These are phyloP conservation scores for Melanotaenia trifasciata DNA, from an alignment of 2,797 vertebrate species.

Conservation along the genomic window DNA sequence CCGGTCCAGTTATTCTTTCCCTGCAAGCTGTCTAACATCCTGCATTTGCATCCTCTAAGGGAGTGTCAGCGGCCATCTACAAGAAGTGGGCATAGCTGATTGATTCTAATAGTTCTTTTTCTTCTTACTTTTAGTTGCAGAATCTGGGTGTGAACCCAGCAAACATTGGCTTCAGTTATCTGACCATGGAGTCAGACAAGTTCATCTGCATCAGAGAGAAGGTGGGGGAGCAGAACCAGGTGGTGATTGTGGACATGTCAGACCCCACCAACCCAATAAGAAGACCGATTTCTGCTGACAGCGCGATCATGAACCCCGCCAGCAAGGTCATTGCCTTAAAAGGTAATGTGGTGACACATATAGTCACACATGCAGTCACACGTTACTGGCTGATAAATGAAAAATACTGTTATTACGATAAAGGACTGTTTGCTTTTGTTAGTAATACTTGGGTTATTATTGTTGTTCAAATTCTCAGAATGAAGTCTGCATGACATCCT, in stretches of 20 bases:
- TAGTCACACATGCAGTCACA: constrained; percentile 1
- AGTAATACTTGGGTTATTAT: constrained; percentile 20
- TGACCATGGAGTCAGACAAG: constrained; percentile 96
- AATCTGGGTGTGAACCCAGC: constrained; percentile 93
- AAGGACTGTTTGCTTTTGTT: constrained; percentile 26
- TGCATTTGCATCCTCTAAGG: background rate
- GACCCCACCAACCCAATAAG: constrained; percentile 90
- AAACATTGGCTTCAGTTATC: constrained; percentile 93
- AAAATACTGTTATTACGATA: constrained; percentile 35
- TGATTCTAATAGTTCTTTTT: background rate
- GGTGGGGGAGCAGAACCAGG: constrained; percentile 92
- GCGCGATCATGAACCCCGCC: constrained; percentile 94
- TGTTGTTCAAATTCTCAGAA: constrained; percentile 44
- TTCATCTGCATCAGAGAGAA: constrained; percentile 95
- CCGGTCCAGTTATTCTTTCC: background rate
- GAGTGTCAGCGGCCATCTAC: background rate
- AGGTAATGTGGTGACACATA: constrained; percentile 79
- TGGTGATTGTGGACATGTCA: constrained; percentile 91
- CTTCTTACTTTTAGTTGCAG: constrained; percentile 84
- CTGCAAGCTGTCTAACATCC: background rate
- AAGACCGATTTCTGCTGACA: constrained; percentile 92
- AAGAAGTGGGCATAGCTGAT: background rate
- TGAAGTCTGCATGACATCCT: constrained; percentile 28
- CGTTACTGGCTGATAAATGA: constrained; percentile 21
- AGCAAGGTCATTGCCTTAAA: constrained; percentile 95